Percentiles rank a stretch among this genome's conserved stretches.
phyloP scores from a whole-genome alignment of 92 coral and sea anemone genomes.

The Palythoa caribaeorum region DNA sequence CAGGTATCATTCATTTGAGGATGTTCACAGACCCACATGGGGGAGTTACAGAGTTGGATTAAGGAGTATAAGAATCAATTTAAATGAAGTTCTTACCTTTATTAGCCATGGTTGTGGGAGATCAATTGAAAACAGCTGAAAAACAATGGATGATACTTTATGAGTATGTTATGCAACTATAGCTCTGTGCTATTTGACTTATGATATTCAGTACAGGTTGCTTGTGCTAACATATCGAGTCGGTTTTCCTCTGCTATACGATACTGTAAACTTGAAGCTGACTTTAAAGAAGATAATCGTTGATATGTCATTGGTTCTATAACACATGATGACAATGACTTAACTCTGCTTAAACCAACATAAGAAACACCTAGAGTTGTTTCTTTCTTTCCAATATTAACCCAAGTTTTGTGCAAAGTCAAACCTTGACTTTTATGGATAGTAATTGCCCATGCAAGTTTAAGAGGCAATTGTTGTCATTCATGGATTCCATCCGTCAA shows the following conservation, averaged over 20 bases:
- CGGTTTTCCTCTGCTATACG: conserved; percentile 8
- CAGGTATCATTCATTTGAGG: conserved; percentile 11
- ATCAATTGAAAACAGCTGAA: conserved; percentile 20
- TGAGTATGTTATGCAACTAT: conserved; percentile 25
- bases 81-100: conserved; percentile 15
- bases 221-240: conserved; percentile 11
- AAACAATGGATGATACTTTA: conserved; percentile 17
- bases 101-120: conserved; percentile 28
- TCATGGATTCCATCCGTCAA: conserved; percentile 8
- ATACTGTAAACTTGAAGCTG: conserved; percentile 17
- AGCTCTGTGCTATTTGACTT: conserved; percentile 18
- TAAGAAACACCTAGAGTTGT: conserved; percentile 19
- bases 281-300: conserved; percentile 5
- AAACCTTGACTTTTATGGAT: conserved; percentile 15
- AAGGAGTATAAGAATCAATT: conserved; percentile 18
- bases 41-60: conserved; percentile 20
- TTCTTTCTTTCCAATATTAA: conserved; percentile 16
- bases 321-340: conserved; percentile 15
- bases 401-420: conserved; percentile 14
- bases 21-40: conserved; percentile 20
- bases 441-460: conserved; percentile 23
- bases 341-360: conserved; percentile 10
- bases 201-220: conserved; percentile 18
- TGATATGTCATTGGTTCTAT: conserved; percentile 10
- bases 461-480: conserved; percentile 8